A percentile compares a stretch with the other conserved stretches of the same genome.
These are phyloP conservation scores for Drosophila macrospina DNA, from an alignment of 2,888 invertebrate genomes.

Conservation along the genomic window DNA sequence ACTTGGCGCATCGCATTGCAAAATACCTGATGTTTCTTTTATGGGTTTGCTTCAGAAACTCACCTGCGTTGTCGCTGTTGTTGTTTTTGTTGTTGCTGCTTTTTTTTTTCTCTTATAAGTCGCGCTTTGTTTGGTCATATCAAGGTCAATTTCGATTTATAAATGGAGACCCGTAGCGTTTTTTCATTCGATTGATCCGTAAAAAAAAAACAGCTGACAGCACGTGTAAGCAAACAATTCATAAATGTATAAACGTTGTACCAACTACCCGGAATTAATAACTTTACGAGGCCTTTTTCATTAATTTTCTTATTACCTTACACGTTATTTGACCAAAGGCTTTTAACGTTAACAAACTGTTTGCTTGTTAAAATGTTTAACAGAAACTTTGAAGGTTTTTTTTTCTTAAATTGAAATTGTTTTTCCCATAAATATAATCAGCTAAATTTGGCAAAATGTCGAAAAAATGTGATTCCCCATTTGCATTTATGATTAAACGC, in stretches of 20 bases:
- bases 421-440: neutral
- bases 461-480: neutral
- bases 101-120: conserved; percentile 33
- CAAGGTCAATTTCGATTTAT: conserved; percentile 72
- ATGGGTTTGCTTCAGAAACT: conserved; percentile 28
- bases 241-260: conserved; percentile 30
- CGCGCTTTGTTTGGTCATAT: conserved; percentile 56
- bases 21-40: conserved; percentile 38
- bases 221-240: conserved; percentile 63
- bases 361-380: neutral
- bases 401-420: no score
- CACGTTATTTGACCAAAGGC: conserved; percentile 1
- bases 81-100: conserved; percentile 5
- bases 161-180: conserved; percentile 39
- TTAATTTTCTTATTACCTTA: conserved; percentile 9
- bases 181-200: conserved; percentile 19
- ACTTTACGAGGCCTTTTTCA: conserved; percentile 3
- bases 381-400: neutral
- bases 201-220: conserved; percentile 37
- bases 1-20: conserved; percentile 47
- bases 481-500: no score
- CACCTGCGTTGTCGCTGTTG: conserved; percentile 4
- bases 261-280: conserved; percentile 40
- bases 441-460: neutral
- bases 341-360: neutral